Evolutionary conservation across 1,140 invertebrate genomes (phyloP).

Genomic region (Rhagoletis zephyria): DNA sequence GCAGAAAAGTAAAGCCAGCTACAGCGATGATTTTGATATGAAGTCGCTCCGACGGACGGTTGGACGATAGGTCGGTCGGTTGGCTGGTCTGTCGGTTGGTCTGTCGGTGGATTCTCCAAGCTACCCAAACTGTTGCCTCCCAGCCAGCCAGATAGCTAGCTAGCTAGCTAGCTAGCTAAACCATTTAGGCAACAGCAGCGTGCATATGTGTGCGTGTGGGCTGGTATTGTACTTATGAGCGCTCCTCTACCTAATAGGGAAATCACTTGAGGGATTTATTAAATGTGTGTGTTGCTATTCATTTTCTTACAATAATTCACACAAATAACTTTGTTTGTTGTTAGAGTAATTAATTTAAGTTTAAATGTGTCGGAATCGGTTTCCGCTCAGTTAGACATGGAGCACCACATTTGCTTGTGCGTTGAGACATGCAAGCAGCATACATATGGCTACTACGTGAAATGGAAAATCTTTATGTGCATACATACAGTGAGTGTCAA

Average conservation of each 20-base stretch:
- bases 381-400: conserved; percentile 18
- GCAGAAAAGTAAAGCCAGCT: background rate
- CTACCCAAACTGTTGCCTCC: conserved; percentile 9
- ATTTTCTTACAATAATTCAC: conserved; percentile 49
- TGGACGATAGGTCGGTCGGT: background rate
- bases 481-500: no score
- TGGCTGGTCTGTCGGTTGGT: background rate
- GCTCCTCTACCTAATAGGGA: conserved; percentile 30
- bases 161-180: background rate
- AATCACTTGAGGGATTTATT: conserved; percentile 51
- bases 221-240: background rate
- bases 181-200: background rate
- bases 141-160: background rate
- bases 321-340: conserved; percentile 46
- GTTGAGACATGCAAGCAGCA: background rate
- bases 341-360: conserved; percentile 51
- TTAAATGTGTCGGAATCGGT: conserved; percentile 50
- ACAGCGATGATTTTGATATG: background rate
- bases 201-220: background rate
- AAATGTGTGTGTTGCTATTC: conserved; percentile 48
- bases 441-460: no score
- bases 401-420: background rate
- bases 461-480: no score
- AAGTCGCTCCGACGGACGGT: background rate
- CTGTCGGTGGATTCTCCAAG: background rate